Conservation (phyloP, 2,888 invertebrate species). For the Lamellibrachia columna region DNA sequence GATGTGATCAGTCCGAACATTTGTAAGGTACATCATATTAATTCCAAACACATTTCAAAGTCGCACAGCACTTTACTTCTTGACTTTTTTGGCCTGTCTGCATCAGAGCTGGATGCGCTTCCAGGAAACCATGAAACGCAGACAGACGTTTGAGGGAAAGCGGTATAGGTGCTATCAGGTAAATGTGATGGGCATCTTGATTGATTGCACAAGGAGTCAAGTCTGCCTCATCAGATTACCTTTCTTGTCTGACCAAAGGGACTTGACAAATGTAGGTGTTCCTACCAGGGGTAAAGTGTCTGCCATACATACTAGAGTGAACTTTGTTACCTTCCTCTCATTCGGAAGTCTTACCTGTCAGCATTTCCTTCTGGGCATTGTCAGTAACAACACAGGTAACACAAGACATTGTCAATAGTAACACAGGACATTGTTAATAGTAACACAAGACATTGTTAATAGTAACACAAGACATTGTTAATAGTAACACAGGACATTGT, state of each 20-base stretch:
- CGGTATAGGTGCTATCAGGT: neutral
- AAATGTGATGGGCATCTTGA: neutral
- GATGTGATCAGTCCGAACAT: neutral
- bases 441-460: no score
- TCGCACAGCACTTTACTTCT: neutral
- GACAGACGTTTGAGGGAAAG: neutral
- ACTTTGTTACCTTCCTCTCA: neutral
- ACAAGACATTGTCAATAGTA: neutral
- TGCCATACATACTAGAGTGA: neutral
- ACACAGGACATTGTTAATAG: neutral
- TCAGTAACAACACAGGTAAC: no score
- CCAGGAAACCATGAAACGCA: neutral
- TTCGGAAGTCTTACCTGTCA: neutral
- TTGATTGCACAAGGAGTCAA: neutral
- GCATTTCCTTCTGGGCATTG: neutral
- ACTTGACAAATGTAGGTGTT: neutral
- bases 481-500: no score
- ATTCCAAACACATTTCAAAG: slow-evolving; percentile 12
- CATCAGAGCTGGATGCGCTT: neutral
- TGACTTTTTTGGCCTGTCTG: neutral
- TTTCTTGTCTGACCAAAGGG: neutral
- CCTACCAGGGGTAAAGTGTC: neutral
- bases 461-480: no score
- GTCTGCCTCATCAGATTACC: neutral
- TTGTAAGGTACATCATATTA: neutral